Conservation (phyloP, 2,797 vertebrate species). For the Alouatta caraya region DNA sequence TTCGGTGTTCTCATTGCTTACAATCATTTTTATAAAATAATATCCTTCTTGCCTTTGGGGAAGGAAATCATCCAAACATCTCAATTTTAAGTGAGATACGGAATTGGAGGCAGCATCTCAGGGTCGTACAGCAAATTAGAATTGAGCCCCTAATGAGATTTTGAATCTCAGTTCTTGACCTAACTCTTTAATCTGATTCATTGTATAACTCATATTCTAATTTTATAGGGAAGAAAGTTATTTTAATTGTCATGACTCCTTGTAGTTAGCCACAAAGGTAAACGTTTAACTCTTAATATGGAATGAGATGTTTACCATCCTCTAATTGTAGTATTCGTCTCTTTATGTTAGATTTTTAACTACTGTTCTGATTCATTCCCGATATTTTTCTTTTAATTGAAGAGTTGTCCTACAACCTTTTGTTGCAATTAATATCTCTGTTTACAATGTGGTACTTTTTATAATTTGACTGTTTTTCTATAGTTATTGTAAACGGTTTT, state of each 20-base stretch:
- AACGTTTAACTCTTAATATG: constrained; percentile 11
- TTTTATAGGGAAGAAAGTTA: neutral
- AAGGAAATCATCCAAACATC: constrained; percentile 14
- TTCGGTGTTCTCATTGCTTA: constrained; percentile 12
- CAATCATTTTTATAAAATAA: constrained; percentile 31
- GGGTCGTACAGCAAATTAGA: neutral
- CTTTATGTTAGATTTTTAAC: constrained; percentile 21
- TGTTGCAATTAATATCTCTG: neutral
- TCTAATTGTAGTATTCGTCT: neutral
- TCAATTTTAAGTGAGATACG: constrained; percentile 25
- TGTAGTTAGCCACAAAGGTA: constrained; percentile 11
- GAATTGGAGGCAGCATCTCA: constrained; percentile 21
- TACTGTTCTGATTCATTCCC: constrained; percentile 31
- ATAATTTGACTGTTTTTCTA: constrained; percentile 26
- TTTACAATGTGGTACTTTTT: constrained; percentile 7
- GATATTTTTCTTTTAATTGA: constrained; percentile 36
- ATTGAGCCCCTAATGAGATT: neutral
- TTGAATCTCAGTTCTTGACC: constrained; percentile 12
- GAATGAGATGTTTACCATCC: constrained; percentile 26
- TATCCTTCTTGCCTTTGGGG: neutral
- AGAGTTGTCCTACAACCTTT: neutral
- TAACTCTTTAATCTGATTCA: constrained; percentile 24
- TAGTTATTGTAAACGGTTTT: neutral
- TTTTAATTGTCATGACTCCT: constrained; percentile 17
- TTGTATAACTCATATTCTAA: neutral